phyloP scores from a whole-genome alignment of 1,140 invertebrate genomes.

The Alviniconcha marisindica region DNA sequence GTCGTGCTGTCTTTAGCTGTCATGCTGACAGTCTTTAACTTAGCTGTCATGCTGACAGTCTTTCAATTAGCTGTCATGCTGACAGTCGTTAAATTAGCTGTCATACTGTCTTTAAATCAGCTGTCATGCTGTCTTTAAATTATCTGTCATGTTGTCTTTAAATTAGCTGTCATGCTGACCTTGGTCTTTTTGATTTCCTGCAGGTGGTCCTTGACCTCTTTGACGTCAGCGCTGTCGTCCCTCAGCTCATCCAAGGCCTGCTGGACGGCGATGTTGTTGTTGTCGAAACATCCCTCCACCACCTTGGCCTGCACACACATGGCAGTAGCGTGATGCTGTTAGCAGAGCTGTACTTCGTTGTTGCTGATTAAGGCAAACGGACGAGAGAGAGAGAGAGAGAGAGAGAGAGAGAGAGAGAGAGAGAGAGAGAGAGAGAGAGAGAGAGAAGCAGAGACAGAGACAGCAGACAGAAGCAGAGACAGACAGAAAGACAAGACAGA shows the following conservation, averaged over 20 bases:
- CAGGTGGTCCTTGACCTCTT: slow-evolving; percentile 57
- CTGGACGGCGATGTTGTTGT: slow-evolving; percentile 64
- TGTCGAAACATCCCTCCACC: slow-evolving; percentile 53
- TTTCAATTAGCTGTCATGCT: too few relatives aligned
- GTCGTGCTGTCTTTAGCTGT: too few relatives aligned
- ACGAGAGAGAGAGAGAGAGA: background rate
- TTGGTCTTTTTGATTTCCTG: slow-evolving; percentile 62
- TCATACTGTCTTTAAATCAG: background rate
- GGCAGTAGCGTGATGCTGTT: background rate
- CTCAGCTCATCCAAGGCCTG: slow-evolving; percentile 61
- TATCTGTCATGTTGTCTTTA: too few relatives aligned
- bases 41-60: background rate
- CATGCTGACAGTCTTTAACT: too few relatives aligned
- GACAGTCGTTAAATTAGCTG: too few relatives aligned
- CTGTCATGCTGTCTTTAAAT: too few relatives aligned
- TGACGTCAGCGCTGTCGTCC: slow-evolving; percentile 49
- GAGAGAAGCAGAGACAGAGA: background rate
- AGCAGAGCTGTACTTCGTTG: background rate
- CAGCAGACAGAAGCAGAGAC: background rate
- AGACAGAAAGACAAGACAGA: background rate
- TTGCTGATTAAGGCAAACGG: too few relatives aligned
- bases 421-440: background rate
- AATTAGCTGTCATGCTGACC: slow-evolving; percentile 38
- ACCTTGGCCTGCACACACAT: slow-evolving; percentile 54
- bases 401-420: background rate